These are phyloP conservation scores for Morphnarchus princeps DNA, from an alignment of 2,113 vertebrate genomes.

Conservation along the genomic window DNA sequence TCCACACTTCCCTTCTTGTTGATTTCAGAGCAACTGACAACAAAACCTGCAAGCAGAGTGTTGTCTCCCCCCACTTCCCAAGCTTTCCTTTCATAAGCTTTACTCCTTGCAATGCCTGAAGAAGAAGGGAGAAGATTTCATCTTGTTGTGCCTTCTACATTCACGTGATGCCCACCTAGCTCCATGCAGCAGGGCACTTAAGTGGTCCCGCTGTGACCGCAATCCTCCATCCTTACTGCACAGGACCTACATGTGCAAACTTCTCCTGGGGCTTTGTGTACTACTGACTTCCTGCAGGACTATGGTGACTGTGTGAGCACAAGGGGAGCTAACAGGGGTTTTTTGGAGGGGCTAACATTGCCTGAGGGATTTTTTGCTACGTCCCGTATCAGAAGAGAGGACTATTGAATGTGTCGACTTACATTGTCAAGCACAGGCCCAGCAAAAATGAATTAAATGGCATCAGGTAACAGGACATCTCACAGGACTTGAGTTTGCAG, in stretches of 20 bases:
- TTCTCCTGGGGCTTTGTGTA: not conserved
- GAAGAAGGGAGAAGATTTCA: not conserved
- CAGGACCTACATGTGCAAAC: not conserved
- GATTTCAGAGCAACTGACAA: not conserved
- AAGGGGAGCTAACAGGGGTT: fast-evolving
- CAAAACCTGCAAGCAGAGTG: not conserved
- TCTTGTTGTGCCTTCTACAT: not conserved
- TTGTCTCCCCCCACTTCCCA: not conserved
- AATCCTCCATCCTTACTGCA: not conserved
- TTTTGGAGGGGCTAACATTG: not conserved
- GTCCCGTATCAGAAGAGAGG: not conserved
- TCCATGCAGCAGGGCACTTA: not conserved
- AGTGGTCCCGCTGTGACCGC: not conserved
- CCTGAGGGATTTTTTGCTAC: not conserved
- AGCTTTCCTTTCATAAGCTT: not conserved
- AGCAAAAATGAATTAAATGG: not conserved
- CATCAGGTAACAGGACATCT: not conserved
- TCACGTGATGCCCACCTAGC: too few species aligned
- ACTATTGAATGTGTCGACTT: not conserved
- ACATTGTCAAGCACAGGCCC: not conserved
- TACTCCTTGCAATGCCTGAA: not conserved
- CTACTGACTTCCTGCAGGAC: not conserved
- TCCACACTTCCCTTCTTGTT: not conserved
- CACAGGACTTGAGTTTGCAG: not conserved
- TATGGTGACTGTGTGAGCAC: not conserved